Percentiles rank a stretch among this genome's conserved stretches.
phyloP scores from a whole-genome alignment of 2,113 vertebrate species.

The Entosphenus tridentatus region DNA sequence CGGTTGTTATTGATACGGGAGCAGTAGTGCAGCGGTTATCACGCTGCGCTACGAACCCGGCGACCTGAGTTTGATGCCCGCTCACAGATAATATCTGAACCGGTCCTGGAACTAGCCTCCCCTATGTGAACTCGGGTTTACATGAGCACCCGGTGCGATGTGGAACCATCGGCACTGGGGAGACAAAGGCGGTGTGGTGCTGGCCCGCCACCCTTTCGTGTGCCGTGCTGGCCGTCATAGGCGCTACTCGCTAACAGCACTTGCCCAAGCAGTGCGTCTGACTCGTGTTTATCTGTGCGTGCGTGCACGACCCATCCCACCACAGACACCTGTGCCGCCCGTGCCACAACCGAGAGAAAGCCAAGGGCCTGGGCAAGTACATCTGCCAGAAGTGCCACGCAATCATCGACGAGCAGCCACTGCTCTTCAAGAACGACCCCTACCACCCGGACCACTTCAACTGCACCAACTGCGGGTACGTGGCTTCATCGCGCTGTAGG shows the following conservation, averaged over 20 bases:
- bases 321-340: constrained; percentile 74
- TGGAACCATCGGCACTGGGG: no score
- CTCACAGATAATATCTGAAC: no score
- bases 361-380: constrained; percentile 76
- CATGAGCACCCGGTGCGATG: no score
- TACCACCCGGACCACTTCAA: constrained; percentile 97
- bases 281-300: constrained; percentile 6
- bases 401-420: constrained; percentile 74
- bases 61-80: no score
- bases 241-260: neutral
- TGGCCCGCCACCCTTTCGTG: neutral
- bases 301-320: no score
- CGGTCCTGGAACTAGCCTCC: no score
- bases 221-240: neutral
- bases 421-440: constrained; percentile 90
- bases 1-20: no score
- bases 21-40: no score
- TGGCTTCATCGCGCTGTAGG: constrained; percentile 4
- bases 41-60: no score
- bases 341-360: constrained; percentile 83
- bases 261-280: neutral
- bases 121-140: no score
- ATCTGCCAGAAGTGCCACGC: constrained; percentile 95
- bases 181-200: no score
- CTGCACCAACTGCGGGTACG: constrained; percentile 88